phyloP scores from a whole-genome alignment of 2,888 invertebrate genomes.

The Aelia acuminata region DNA sequence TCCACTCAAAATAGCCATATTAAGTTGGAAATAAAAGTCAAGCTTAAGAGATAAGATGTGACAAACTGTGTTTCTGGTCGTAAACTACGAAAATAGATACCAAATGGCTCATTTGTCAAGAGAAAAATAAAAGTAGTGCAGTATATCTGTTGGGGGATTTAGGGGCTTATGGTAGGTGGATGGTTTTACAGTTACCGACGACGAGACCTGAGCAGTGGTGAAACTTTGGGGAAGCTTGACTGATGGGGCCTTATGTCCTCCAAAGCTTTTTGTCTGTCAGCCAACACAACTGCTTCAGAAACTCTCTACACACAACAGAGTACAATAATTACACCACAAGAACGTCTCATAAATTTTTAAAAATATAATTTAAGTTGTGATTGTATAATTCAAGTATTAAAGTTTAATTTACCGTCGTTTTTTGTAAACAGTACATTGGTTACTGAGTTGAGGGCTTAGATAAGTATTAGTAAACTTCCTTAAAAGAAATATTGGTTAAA shows the following conservation, averaged over 20 bases:
- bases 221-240: constrained; percentile 24
- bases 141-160: constrained; percentile 8
- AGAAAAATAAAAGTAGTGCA: neutral
- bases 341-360: too few relatives aligned
- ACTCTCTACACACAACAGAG: neutral
- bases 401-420: too few relatives aligned
- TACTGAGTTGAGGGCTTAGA: too few relatives aligned
- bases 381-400: too few relatives aligned
- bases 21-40: constrained; percentile 37
- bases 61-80: constrained; percentile 39
- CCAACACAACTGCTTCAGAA: neutral
- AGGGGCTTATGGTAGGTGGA: constrained; percentile 23
- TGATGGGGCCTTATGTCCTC: constrained; percentile 1
- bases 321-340: neutral
- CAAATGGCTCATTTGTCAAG: constrained; percentile 44
- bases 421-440: too few relatives aligned
- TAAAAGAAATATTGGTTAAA: too few relatives aligned
- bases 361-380: too few relatives aligned
- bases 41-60: constrained; percentile 35
- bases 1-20: constrained; percentile 42
- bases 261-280: neutral
- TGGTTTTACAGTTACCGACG: constrained; percentile 41
- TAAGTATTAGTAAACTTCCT: too few relatives aligned
- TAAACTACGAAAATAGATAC: constrained; percentile 43
- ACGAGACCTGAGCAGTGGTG: neutral